Conservation (phyloP, 2,888 invertebrate species). For the Cinara cedri region DNA sequence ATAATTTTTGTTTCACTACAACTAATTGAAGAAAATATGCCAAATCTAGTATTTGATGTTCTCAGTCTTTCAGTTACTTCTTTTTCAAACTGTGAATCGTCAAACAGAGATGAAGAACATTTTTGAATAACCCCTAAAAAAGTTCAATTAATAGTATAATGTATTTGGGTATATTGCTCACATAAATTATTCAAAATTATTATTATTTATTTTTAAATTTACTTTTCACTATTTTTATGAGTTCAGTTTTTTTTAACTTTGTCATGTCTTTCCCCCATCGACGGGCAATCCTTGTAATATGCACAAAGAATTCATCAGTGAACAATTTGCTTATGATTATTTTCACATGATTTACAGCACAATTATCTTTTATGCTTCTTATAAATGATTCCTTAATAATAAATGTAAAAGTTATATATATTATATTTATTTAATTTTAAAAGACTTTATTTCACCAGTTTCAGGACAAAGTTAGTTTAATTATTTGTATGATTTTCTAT, state of each 20-base stretch:
- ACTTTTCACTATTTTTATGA: slow-evolving; percentile 2
- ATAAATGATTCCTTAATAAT: slow-evolving; percentile 14
- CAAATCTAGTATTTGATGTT: not conserved
- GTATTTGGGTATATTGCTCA: not conserved
- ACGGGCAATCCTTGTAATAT: slow-evolving; percentile 1
- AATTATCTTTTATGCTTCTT: not conserved
- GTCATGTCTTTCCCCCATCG: not conserved
- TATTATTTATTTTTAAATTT: not conserved
- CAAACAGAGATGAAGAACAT: not conserved
- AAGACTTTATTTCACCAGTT: too few species aligned
- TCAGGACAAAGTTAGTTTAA: too few species aligned
- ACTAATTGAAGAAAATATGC: too few species aligned
- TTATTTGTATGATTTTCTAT: not conserved
- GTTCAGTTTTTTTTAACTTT: slow-evolving; percentile 1
- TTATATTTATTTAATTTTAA: not conserved
- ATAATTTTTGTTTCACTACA: too few species aligned
- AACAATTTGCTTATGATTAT: not conserved
- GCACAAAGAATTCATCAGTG: not conserved
- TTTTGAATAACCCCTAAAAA: not conserved
- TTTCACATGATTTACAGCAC: not conserved
- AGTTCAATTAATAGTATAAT: not conserved
- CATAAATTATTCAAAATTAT: not conserved
- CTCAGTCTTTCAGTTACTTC: not conserved
- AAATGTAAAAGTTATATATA: not conserved
- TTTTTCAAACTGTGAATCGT: not conserved